Base-by-base conservation (phyloP, 2,797 vertebrate species). In the Cyprinodon diabolis region DNA sequence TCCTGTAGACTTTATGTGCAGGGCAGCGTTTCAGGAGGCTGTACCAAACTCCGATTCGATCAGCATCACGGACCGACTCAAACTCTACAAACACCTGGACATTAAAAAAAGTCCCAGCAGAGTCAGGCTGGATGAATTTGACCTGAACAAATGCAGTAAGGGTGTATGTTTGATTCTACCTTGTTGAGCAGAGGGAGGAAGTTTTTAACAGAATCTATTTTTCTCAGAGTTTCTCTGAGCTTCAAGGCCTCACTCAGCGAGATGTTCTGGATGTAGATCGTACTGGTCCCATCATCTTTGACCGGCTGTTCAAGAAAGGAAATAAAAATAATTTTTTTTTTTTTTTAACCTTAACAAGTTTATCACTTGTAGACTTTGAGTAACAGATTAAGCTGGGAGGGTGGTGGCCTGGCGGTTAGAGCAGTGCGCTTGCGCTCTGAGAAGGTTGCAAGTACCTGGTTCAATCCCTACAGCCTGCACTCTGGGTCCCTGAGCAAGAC, bases 101-200 rank as follows among this genome's bases (percentile, higher is more conserved):
- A 58, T 35, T 4, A 77, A 49, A 9, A 30, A 57, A 3, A 52
- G 1, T 23, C 0, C 17, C 12, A n/a, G 14, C 35, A 67, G 0
- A 74, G 23, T 56, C 11, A 1, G 21, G 49, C 2, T 45, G n/a
- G 17, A 54, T 30, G 56, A 11, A 4, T 7, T 15, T 63, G 30
- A 47, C 23, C 19, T 17, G 19, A 30, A 35, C 47, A n/a, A 35
- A 49, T 35, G 23, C 48, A 49, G 48, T 49, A 14, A 49, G 45
- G 13, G 11, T 49, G 15, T n/a, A 1, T 17, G 23, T 57, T 49
- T 43, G 25, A 54, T 47, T 7, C 1, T 72, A 92, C 92, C 92
- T 90, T 89, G 78, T 86, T 84, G 48, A 92, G 86, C 4, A 93
- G 86, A 40, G 89, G 90, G 56, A 93, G 30, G 79, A 48, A 86